These are phyloP conservation scores for Trachelus iudaicus DNA, from an alignment of 2,888 invertebrate genomes.

Conservation along the genomic window DNA sequence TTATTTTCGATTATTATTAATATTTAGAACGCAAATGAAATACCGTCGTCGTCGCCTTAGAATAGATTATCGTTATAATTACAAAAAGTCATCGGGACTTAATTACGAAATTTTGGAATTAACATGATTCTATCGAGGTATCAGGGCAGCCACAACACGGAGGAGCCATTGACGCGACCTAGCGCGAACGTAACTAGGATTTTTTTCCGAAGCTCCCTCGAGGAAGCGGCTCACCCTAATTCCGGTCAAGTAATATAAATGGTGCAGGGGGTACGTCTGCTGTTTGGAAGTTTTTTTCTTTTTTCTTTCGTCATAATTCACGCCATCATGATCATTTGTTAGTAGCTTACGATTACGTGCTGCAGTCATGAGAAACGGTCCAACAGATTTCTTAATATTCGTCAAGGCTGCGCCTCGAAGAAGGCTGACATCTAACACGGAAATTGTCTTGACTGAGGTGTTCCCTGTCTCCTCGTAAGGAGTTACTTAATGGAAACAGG, in stretches of 20 bases:
- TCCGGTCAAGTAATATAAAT: conserved; percentile 26
- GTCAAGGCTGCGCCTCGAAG: conserved; percentile 16
- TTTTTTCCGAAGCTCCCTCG: neutral
- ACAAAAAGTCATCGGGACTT: conserved; percentile 36
- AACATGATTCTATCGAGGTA: conserved; percentile 8
- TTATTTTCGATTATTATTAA: conserved; percentile 34
- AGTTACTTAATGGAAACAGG: neutral
- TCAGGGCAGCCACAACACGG: neutral
- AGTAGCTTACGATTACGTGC: conserved; percentile 22
- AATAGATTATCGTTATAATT: conserved; percentile 32
- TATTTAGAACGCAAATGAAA: conserved; percentile 37
- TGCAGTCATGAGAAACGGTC: conserved; percentile 20
- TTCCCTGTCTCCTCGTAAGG: neutral
- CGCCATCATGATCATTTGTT: conserved; percentile 1
- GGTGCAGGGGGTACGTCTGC: conserved; percentile 13
- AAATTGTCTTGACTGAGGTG: neutral
- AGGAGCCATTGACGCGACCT: neutral
- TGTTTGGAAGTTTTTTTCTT: conserved; percentile 31
- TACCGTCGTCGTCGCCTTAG: conserved; percentile 26
- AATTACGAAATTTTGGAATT: conserved; percentile 26
- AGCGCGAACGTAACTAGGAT: neutral
- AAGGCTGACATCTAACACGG: neutral
- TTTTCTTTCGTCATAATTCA: neutral
- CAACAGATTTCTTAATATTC: conserved; percentile 19
- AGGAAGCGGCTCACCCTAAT: neutral